Percentiles rank a stretch among this genome's conserved stretches.
Conservation (phyloP, 1,140 invertebrate genomes). For the Penaeus indicus region DNA sequence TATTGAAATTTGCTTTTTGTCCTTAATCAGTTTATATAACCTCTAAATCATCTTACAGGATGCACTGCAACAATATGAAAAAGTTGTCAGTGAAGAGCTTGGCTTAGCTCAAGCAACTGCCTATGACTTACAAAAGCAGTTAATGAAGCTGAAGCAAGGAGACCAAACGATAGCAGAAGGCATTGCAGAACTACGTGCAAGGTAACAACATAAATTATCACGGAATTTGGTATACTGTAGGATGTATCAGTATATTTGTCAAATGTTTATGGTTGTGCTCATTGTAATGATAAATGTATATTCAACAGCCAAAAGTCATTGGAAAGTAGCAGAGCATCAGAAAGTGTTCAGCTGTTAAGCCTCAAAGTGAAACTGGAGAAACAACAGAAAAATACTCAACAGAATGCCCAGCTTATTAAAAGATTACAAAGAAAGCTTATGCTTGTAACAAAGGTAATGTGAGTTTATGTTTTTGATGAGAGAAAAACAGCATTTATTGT, state of each 20-base stretch:
- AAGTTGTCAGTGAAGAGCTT: slow-evolving; percentile 27
- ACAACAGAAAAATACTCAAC: slow-evolving; percentile 66
- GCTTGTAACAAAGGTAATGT: slow-evolving; percentile 76
- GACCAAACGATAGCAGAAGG: slow-evolving; percentile 29
- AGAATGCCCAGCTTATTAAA: slow-evolving; percentile 71
- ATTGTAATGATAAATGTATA: slow-evolving; percentile 2
- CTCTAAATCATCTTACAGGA: not conserved
- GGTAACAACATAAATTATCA: not conserved
- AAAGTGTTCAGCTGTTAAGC: slow-evolving; percentile 8
- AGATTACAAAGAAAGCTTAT: slow-evolving; percentile 74
- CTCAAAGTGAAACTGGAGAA: slow-evolving; percentile 36
- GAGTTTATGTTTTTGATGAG: not conserved
- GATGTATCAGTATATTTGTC: slow-evolving; percentile 6
- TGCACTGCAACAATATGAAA: slow-evolving; percentile 36
- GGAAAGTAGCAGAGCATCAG: not conserved
- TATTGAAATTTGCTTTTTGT: too few relatives aligned
- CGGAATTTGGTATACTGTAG: not conserved
- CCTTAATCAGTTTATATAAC: too few relatives aligned
- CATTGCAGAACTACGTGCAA: slow-evolving; percentile 39
- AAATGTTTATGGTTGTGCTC: slow-evolving; percentile 18
- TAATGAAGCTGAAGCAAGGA: slow-evolving; percentile 22
- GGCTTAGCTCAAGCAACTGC: slow-evolving; percentile 27
- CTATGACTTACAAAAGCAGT: slow-evolving; percentile 8
- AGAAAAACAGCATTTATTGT: too few relatives aligned
- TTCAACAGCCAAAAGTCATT: slow-evolving; percentile 13